Evolutionary conservation across 2,888 invertebrate genomes (phyloP).

Genomic region (Coleophora flavipennella): DNA sequence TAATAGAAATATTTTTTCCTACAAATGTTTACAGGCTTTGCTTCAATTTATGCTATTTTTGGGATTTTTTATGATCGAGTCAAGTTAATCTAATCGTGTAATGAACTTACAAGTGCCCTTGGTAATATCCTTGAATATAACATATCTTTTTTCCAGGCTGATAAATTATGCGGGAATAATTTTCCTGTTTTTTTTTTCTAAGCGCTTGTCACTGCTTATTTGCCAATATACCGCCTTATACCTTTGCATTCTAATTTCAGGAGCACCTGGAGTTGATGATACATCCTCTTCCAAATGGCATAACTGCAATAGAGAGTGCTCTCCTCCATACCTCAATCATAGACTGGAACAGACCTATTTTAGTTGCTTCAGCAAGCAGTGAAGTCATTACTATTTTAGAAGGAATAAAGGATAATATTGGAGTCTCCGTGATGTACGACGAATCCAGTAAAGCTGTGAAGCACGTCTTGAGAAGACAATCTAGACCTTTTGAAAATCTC

Average conservation of each 20-base stretch:
- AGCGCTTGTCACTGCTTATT: too few species aligned
- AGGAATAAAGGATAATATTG: slow-evolving; percentile 11
- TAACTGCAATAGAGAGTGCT: slow-evolving; percentile 17
- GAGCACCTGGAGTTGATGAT: slow-evolving; percentile 13
- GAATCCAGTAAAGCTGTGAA: slow-evolving; percentile 10
- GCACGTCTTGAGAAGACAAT: slow-evolving; percentile 12
- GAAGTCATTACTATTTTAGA: slow-evolving; percentile 14
- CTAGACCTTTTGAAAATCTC: slow-evolving; percentile 9
- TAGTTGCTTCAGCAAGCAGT: slow-evolving; percentile 14
- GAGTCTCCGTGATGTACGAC: slow-evolving; percentile 8
- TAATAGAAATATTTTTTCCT: too few species aligned
- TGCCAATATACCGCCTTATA: too few species aligned
- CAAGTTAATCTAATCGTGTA: too few species aligned
- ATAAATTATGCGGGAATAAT: too few species aligned
- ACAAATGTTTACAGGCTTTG: too few species aligned
- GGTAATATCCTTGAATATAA: too few species aligned
- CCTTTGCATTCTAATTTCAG: slow-evolving; percentile 6
- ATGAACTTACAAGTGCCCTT: too few species aligned
- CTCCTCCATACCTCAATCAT: slow-evolving; percentile 18
- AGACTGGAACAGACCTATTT: slow-evolving; percentile 16
- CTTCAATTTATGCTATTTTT: too few species aligned
- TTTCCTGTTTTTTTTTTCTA: too few species aligned
- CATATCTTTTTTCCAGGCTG: too few species aligned
- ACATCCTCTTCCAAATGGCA: slow-evolving; percentile 12
- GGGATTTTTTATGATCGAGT: too few species aligned